phyloP scores from a whole-genome alignment of 1,140 invertebrate species.

The Vollenhovia emeryi region DNA sequence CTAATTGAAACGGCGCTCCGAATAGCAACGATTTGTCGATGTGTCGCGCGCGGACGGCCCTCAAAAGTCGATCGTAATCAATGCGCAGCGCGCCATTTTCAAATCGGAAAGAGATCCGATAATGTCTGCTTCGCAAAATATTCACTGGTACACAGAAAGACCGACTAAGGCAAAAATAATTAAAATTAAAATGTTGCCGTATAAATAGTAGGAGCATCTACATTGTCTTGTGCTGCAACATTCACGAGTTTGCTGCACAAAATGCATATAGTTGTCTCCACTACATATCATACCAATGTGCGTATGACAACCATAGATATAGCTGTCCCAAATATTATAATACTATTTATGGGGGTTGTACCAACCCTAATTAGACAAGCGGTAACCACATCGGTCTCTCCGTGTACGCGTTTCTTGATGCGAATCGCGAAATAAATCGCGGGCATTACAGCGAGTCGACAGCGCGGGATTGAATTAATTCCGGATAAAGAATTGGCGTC shows the following conservation, averaged over 20 bases:
- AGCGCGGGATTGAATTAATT: constrained; percentile 78
- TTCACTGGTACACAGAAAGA: neutral
- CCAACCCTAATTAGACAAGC: no score
- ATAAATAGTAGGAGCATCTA: no score
- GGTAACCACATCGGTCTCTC: no score
- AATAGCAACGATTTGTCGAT: neutral
- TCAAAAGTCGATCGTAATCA: neutral
- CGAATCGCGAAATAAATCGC: constrained; percentile 59
- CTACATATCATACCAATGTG: no score
- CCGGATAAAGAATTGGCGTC: constrained; percentile 71
- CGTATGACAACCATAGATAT: no score
- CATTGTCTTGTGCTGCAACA: no score
- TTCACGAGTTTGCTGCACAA: no score
- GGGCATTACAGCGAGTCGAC: constrained; percentile 61
- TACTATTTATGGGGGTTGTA: no score
- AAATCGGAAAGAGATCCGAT: neutral
- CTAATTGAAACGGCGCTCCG: neutral
- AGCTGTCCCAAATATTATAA: no score
- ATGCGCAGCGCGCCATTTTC: neutral
- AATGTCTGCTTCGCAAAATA: neutral
- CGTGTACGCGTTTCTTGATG: constrained; percentile 20
- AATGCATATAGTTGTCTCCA: no score
- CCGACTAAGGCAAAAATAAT: no score
- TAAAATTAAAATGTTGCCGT: no score
- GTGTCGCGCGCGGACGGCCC: neutral